These are phyloP conservation scores for Pseudopodoces humilis DNA, from an alignment of 2,113 vertebrate species.

Conservation along the genomic window DNA sequence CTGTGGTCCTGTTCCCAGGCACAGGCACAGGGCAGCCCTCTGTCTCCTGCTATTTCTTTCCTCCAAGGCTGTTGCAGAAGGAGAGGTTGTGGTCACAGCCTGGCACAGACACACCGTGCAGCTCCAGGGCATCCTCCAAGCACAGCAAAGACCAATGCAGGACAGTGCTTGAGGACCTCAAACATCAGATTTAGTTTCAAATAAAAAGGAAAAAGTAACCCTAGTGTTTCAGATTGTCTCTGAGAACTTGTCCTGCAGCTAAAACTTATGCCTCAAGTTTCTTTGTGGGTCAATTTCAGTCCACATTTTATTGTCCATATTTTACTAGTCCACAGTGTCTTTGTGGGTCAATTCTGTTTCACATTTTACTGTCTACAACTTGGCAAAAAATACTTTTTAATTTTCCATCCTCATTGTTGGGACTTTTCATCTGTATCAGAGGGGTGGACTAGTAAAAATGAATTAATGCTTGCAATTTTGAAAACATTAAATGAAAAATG, in stretches of 20 bases:
- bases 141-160: neutral
- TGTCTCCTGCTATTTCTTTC: neutral
- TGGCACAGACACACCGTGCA: rapidly evolving
- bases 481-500: neutral
- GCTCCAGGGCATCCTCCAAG: neutral
- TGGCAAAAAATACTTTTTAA: neutral
- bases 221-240: neutral
- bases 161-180: neutral
- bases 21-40: neutral
- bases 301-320: neutral
- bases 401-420: neutral
- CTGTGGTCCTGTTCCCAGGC: neutral
- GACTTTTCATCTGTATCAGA: neutral
- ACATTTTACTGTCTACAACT: neutral
- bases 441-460: neutral
- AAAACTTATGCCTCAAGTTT: neutral
- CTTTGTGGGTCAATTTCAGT: neutral
- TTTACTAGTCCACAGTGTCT: neutral
- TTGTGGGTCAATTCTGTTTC: neutral
- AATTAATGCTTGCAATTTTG: neutral
- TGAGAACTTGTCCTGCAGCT: neutral
- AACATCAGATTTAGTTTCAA: neutral
- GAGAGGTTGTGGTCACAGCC: rapidly evolving
- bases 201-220: neutral
- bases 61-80: neutral